Percentiles rank a stretch among this genome's conserved stretches.
phyloP scores from a whole-genome alignment of 2,113 vertebrate species.

The Microcebus ravelobensis region DNA sequence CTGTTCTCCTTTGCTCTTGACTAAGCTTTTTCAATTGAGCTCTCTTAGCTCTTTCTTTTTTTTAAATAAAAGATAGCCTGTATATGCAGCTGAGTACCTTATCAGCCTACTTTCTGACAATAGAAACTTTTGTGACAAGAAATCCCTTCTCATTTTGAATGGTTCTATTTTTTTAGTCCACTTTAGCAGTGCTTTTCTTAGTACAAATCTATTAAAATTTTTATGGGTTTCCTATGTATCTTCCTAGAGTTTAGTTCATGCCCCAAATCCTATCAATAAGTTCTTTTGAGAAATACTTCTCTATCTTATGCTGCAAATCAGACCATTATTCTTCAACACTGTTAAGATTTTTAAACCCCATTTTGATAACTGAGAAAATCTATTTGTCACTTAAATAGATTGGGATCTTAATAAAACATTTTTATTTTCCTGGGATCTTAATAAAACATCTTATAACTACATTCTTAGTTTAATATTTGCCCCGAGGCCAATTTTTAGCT shows the following conservation, averaged over 20 bases:
- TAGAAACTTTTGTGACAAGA: background rate
- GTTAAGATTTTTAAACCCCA: background rate
- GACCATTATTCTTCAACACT: background rate
- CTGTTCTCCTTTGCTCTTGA: background rate
- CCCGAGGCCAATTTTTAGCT: background rate
- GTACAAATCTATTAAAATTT: background rate
- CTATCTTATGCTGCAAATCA: background rate
- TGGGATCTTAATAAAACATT: background rate
- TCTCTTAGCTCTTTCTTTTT: background rate
- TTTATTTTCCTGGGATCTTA: background rate
- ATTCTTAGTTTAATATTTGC: background rate
- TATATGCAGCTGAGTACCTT: background rate
- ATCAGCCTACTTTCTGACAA: background rate
- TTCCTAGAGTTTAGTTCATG: background rate
- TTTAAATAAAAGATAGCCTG: background rate
- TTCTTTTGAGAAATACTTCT: background rate
- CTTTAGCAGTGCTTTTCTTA: background rate
- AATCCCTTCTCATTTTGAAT: background rate
- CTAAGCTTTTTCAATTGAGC: background rate
- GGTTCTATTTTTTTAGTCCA: background rate
- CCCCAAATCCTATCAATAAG: background rate
- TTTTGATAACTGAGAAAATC: background rate
- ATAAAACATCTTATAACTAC: background rate
- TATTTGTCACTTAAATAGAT: background rate
- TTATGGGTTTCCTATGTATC: background rate